Base-by-base conservation (phyloP, 2,888 invertebrate genomes). In the Halictus ligatus region DNA sequence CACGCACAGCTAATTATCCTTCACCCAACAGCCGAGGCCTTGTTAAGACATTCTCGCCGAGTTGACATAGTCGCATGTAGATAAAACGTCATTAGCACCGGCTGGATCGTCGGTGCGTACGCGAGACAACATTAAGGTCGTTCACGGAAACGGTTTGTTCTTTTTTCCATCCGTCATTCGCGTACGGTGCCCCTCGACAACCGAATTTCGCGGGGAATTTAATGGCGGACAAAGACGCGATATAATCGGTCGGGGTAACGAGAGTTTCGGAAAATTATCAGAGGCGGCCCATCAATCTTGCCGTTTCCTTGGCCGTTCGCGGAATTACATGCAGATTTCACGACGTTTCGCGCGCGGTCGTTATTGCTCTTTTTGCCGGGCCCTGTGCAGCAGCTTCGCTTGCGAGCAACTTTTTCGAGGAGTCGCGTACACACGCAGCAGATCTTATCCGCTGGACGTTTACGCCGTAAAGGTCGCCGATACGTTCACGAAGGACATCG, bases 271-370 rank as follows among this genome's bases (percentile, higher is more conserved):
- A 78, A 72, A 90, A 88, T 88, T 89, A 91, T 89, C 84, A 82
- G n/a, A 54, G n/a, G 15, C 29, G 35, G 46, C 78, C 81, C 81
- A 86, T 88, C 91, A 78, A 89, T 88, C 54, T 78, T 50, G 54
- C 15, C 13, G 54, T 73, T 85, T 80, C 80, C 83, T 69, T 75
- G 81, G 46, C 7, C 67, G 58, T n/a, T 60, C 29, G 71, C 58
- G 46, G 84, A 84, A 90, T 90, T 91, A 91, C 91, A 88, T 88
- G 90, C 89, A 87, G 91, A 90, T 90, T 91, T 91, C 86, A 25
- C 75, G 75, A 76, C 74, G 50, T 75, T 77, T 79, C 75, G 79
- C 71, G 48, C 64, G 48, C 64, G 75, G 80, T 90, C 90, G 83
- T 88, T 87, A 78, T 84, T 54, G 74, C 87, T 40, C 88, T 80